These are phyloP conservation scores for Parthenolecanium corni DNA, from an alignment of 2,888 invertebrate species.

Conservation along the genomic window DNA sequence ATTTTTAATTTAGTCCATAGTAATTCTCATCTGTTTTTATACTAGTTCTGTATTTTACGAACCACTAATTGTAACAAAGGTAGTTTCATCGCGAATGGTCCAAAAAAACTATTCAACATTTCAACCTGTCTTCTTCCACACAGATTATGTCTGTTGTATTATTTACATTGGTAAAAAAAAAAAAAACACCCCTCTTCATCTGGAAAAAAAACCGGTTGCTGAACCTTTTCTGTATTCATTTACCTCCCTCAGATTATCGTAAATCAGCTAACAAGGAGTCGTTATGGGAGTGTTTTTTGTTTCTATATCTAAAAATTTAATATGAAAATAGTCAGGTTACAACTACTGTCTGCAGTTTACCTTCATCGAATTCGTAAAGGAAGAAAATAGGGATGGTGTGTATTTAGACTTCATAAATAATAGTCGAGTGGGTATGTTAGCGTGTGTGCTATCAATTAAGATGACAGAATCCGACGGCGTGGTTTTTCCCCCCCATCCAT, in stretches of 20 bases:
- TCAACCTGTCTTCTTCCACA: neutral
- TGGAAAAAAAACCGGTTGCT: neutral
- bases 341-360: too few relatives aligned
- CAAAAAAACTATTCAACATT: neutral
- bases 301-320: neutral
- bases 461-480: too few relatives aligned
- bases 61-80: conserved; percentile 5
- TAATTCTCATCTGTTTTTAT: too few relatives aligned
- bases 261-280: conserved; percentile 3
- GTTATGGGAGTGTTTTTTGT: neutral
- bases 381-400: too few relatives aligned
- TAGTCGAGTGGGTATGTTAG: too few relatives aligned
- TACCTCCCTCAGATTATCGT: neutral
- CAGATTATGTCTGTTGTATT: conserved; percentile 1
- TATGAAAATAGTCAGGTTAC: conserved; percentile 8
- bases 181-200: neutral
- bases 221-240: neutral
- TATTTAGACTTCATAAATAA: too few relatives aligned
- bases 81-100: neutral
- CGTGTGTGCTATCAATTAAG: too few relatives aligned
- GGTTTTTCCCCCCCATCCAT: too few relatives aligned
- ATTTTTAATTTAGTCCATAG: too few relatives aligned
- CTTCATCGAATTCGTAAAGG: too few relatives aligned
- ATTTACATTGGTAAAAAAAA: neutral
- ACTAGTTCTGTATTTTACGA: neutral